Percentiles rank a stretch among this genome's conserved stretches.
phyloP scores from a whole-genome alignment of 2,888 invertebrate genomes.

The Coleophora deauratella region DNA sequence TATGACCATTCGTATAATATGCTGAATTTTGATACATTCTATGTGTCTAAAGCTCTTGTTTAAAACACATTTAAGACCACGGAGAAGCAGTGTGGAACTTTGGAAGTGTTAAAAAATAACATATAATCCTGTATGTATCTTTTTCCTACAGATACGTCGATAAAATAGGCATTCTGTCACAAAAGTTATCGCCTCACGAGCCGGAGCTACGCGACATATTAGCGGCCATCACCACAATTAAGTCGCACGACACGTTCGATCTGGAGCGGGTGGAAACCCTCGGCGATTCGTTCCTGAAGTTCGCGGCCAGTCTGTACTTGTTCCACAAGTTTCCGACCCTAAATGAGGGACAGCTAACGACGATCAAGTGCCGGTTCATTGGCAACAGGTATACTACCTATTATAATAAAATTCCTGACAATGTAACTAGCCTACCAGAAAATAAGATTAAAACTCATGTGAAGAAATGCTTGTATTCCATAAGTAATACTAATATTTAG shows the following conservation, averaged over 20 bases:
- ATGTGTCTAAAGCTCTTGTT: too few relatives aligned
- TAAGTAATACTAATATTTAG: too few relatives aligned
- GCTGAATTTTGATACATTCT: too few relatives aligned
- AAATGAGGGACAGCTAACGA: constrained; percentile 86
- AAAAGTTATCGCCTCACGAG: constrained; percentile 31
- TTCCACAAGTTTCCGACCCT: constrained; percentile 78
- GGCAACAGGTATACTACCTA: constrained; percentile 83
- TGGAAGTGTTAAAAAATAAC: too few relatives aligned
- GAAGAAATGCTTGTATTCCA: too few relatives aligned
- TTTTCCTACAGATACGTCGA: constrained; percentile 40
- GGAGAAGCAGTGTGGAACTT: too few relatives aligned
- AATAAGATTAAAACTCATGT: too few relatives aligned
- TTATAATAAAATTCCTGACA: too few relatives aligned
- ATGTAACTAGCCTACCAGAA: too few relatives aligned
- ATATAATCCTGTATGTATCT: too few relatives aligned
- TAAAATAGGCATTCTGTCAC: constrained; percentile 33
- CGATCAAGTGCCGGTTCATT: constrained; percentile 79
- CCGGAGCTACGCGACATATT: constrained; percentile 64
- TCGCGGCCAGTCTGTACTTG: constrained; percentile 81
- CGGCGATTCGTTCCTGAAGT: constrained; percentile 93
- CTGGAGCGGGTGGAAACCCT: constrained; percentile 90
- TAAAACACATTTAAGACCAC: too few relatives aligned
- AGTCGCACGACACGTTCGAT: constrained; percentile 83
- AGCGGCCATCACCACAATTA: constrained; percentile 81
- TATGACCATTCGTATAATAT: too few relatives aligned